Conservation (phyloP, 64 coral and sea anemone genomes). For the Stichodactyla mertensii region DNA sequence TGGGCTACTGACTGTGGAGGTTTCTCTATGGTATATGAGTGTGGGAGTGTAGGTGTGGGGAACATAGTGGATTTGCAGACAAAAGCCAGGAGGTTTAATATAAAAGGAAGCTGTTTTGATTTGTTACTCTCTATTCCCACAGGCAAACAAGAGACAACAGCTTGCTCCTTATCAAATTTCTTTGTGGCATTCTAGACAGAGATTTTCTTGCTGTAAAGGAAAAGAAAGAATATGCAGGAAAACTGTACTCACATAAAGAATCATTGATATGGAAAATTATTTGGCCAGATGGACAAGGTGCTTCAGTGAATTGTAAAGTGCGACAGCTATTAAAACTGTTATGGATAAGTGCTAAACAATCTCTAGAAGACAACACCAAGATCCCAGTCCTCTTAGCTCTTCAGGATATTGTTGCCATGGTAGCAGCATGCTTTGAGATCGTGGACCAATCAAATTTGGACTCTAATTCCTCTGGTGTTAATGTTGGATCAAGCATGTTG, state of each 20-base stretch:
- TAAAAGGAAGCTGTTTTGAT: background rate
- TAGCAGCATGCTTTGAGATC: constrained; percentile 42
- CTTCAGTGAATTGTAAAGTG: constrained; percentile 44
- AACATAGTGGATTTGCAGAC: too few species aligned
- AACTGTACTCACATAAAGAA: background rate
- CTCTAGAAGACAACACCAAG: constrained; percentile 21
- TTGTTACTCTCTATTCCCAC: background rate
- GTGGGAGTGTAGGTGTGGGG: too few species aligned
- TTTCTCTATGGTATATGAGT: too few species aligned
- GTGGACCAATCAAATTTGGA: constrained; percentile 35
- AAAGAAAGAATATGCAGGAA: background rate
- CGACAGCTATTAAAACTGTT: constrained; percentile 52
- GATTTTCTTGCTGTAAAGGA: constrained; percentile 35
- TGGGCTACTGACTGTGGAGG: too few species aligned
- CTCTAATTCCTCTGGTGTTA: constrained; percentile 11
- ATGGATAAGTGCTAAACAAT: constrained; percentile 43
- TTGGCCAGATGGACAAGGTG: constrained; percentile 29
- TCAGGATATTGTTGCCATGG: constrained; percentile 65
- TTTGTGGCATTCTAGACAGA: constrained; percentile 28
- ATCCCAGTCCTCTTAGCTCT: constrained; percentile 44
- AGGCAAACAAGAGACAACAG: constrained; percentile 38
- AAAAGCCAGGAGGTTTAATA: too few species aligned
- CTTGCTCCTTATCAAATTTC: constrained; percentile 20
- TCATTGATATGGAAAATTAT: constrained; percentile 52
- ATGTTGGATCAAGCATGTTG: constrained; percentile 42